phyloP scores from a whole-genome alignment of 2,797 vertebrate genomes.

The Bradypus variegatus region DNA sequence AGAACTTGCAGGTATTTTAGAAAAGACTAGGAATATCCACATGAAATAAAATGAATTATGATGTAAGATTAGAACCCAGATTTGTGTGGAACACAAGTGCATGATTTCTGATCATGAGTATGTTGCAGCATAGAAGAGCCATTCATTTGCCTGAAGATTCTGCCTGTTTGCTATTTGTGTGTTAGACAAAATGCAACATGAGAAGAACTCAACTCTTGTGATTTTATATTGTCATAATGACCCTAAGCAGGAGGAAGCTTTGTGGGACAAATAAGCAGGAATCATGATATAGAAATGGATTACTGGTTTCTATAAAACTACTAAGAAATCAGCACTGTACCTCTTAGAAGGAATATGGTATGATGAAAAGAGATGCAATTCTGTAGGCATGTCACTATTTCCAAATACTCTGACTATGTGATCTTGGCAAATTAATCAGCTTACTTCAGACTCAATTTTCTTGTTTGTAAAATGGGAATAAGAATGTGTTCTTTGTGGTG shows the following conservation, averaged over 20 bases:
- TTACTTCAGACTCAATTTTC: neutral
- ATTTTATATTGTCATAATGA: neutral
- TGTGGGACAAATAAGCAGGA: neutral
- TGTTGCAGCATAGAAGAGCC: neutral
- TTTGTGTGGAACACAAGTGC: neutral
- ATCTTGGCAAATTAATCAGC: neutral
- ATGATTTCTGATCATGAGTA: neutral
- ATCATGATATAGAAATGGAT: neutral
- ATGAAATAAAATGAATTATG: conserved; percentile 27
- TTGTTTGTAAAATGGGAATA: neutral
- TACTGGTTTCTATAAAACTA: neutral
- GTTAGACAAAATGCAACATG: neutral
- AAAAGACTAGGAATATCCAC: neutral
- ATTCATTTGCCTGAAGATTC: neutral
- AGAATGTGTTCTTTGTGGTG: neutral
- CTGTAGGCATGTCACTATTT: neutral
- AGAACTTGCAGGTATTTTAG: conserved; percentile 15
- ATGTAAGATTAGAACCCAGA: neutral
- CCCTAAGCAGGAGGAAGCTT: neutral
- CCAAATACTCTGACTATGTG: neutral
- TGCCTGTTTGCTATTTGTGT: neutral
- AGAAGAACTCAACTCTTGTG: neutral
- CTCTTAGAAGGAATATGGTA: neutral
- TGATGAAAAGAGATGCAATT: neutral
- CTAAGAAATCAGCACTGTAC: neutral